Evolutionary conservation across 2,113 vertebrate genomes (phyloP).

Genomic region (Mandrillus leucophaeus): DNA sequence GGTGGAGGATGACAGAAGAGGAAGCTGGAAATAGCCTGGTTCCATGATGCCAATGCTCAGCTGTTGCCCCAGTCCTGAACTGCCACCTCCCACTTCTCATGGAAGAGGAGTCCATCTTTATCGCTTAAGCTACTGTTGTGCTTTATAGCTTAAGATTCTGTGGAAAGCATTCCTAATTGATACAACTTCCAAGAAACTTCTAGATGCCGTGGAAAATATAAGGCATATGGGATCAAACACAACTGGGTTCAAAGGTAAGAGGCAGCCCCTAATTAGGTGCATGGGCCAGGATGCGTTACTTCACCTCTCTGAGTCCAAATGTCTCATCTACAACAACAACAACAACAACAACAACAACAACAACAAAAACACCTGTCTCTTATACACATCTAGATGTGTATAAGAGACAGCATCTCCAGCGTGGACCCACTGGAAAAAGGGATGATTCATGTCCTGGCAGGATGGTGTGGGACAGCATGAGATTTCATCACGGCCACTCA

Average conservation of each 20-base stretch:
- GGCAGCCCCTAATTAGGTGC: neutral
- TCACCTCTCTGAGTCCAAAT: neutral
- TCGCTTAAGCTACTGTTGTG: neutral
- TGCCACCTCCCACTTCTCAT: neutral
- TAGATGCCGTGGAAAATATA: neutral
- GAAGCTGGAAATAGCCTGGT: neutral
- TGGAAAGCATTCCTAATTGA: neutral
- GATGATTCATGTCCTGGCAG: too few species aligned
- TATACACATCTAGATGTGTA: too few species aligned
- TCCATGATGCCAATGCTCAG: accelerated
- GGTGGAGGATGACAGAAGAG: neutral
- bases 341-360: neutral
- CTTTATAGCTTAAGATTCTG: neutral
- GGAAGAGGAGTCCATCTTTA: neutral
- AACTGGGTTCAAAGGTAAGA: neutral
- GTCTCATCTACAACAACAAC: neutral
- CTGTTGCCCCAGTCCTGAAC: neutral
- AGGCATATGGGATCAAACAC: neutral
- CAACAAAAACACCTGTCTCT: too few species aligned
- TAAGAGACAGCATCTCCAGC: too few species aligned
- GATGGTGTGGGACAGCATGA: too few species aligned
- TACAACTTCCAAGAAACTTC: constrained; percentile 13
- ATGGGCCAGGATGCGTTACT: neutral
- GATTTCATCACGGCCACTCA: too few species aligned
- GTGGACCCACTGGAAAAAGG: too few species aligned